phyloP scores from a whole-genome alignment of 2,888 invertebrate species.

The Dynastes maya region DNA sequence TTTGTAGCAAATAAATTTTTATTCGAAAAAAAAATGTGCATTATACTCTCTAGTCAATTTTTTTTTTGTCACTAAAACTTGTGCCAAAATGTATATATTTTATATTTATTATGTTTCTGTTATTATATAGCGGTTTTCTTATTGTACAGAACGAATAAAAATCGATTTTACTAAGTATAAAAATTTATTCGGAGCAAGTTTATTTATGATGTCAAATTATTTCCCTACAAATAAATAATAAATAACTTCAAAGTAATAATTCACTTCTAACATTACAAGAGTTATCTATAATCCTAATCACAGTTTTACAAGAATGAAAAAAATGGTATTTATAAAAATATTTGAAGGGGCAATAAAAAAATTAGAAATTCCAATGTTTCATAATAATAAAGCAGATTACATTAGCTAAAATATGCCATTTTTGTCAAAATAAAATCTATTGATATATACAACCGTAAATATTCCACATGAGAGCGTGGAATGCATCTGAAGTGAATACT shows the following conservation, averaged over 20 bases:
- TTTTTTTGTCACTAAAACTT: conserved; percentile 2
- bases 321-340: conserved; percentile 11
- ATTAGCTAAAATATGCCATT: conserved; percentile 31
- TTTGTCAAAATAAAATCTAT: conserved; percentile 41
- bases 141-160: conserved; percentile 6
- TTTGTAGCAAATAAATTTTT: too few species aligned
- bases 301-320: conserved; percentile 33
- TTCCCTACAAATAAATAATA: conserved; percentile 42
- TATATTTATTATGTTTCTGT: conserved; percentile 13
- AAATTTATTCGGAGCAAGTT: conserved; percentile 43
- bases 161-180: conserved; percentile 26
- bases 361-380: conserved; percentile 17
- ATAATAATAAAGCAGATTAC: conserved; percentile 25
- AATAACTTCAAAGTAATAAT: conserved; percentile 34
- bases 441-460: conserved; percentile 42
- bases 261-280: conserved; percentile 40
- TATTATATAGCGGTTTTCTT: not conserved
- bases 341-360: conserved; percentile 15
- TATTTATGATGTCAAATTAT: conserved; percentile 33
- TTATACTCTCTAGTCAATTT: conserved; percentile 2
- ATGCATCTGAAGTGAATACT: conserved; percentile 50
- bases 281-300: conserved; percentile 38
- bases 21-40: too few species aligned
- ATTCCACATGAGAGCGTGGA: conserved; percentile 44
- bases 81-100: conserved; percentile 43